Conservation (phyloP, 2,113 vertebrate genomes). For the Gavia stellata region DNA sequence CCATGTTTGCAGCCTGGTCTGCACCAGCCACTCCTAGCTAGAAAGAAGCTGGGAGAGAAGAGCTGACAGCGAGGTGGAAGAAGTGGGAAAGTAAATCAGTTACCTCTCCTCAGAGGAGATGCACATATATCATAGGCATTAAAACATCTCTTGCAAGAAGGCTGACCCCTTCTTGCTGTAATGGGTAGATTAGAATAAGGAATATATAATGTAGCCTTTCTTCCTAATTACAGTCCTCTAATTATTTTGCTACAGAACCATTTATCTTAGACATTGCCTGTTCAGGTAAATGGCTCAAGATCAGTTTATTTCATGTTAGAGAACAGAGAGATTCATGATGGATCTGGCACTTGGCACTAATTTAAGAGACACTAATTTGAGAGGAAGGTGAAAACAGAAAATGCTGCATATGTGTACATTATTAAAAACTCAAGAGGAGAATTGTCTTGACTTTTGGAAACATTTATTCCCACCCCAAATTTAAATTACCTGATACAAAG, state of each 20-base stretch:
- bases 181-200: background rate
- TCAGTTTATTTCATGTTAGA: background rate
- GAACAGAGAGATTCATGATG: background rate
- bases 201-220: background rate
- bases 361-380: background rate
- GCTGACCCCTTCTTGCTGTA: background rate
- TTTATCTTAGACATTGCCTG: background rate
- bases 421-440: background rate
- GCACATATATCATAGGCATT: background rate
- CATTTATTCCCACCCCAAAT: background rate
- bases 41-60: background rate
- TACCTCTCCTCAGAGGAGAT: background rate
- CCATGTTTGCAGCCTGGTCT: background rate
- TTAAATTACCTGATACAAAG: background rate
- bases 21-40: rapidly evolving
- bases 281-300: background rate
- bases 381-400: background rate
- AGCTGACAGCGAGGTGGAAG: background rate
- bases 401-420: background rate
- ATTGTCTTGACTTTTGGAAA: background rate
- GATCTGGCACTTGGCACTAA: background rate
- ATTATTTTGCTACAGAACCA: background rate
- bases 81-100: background rate
- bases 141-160: background rate
- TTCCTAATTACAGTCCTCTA: background rate